Conservation (phyloP, 1,140 invertebrate genomes). For the Drosophila ambigua region DNA sequence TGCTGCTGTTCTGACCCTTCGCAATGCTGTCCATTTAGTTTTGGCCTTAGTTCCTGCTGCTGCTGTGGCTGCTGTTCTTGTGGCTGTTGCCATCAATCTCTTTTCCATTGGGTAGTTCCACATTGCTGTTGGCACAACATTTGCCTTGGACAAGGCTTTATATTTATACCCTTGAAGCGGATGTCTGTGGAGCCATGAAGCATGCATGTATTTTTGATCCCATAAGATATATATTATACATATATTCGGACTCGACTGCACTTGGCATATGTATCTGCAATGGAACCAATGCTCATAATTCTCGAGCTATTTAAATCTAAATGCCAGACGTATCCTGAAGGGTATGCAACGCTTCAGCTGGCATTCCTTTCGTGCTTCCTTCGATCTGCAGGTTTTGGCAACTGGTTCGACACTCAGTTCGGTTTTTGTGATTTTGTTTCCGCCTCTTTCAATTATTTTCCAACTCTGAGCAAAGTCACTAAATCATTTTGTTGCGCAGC, state of each 20-base stretch:
- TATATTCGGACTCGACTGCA: too few species aligned
- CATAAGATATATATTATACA: too few species aligned
- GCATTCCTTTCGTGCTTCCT: background rate
- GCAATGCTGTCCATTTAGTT: constrained; percentile 37
- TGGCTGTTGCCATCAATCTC: constrained; percentile 30
- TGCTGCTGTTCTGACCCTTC: background rate
- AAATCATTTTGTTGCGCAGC: constrained; percentile 61
- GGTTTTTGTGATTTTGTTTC: constrained; percentile 15
- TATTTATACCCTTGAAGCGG: background rate
- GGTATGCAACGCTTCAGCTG: too few species aligned
- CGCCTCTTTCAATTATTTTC: constrained; percentile 58
- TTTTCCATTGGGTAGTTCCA: constrained; percentile 25
- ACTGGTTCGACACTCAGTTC: constrained; percentile 27
- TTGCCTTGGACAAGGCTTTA: constrained; percentile 28
- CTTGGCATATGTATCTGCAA: too few species aligned
- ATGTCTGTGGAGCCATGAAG: too few species aligned
- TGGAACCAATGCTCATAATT: too few species aligned
- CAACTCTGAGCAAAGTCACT: constrained; percentile 52
- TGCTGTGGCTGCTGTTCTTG: background rate
- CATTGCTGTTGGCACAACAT: constrained; percentile 59
- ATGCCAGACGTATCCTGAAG: too few species aligned
- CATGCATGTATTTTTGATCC: too few species aligned
- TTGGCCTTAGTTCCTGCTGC: constrained; percentile 23
- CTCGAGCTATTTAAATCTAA: too few species aligned
- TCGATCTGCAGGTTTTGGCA: constrained; percentile 31